Percentiles rank a stretch among this genome's conserved stretches.
These are phyloP conservation scores for Pipistrellus pipistrellus DNA, from an alignment of 2,797 vertebrate species.

Conservation along the genomic window DNA sequence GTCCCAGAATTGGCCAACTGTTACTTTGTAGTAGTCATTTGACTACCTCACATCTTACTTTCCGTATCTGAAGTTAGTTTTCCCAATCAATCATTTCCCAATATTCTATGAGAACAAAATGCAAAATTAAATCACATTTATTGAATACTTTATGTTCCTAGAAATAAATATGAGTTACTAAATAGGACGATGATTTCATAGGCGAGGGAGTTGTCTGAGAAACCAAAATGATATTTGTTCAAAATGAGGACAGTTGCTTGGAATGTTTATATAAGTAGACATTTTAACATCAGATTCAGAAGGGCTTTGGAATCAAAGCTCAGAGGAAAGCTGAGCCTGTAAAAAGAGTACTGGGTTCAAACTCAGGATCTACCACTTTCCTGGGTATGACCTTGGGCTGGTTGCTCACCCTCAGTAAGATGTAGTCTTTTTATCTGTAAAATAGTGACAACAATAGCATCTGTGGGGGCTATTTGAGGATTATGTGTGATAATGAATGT, in stretches of 20 bases:
- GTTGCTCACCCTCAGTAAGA: slow-evolving; percentile 17
- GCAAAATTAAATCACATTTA: slow-evolving; percentile 19
- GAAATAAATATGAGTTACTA: slow-evolving; percentile 34
- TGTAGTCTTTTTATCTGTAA: neutral
- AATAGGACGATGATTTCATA: neutral
- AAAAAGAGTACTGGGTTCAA: neutral
- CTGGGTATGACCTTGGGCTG: neutral
- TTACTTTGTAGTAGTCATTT: neutral
- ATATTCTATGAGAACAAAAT: neutral
- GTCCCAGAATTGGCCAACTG: neutral
- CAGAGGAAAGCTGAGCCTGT: too few species aligned
- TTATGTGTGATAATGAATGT: neutral
- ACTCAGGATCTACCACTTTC: neutral
- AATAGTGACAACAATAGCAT: neutral
- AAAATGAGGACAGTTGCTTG: slow-evolving; percentile 7
- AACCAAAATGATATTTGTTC: neutral
- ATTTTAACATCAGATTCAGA: neutral
- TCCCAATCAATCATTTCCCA: neutral
- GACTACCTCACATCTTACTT: neutral
- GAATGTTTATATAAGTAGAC: slow-evolving; percentile 1
- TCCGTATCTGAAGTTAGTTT: neutral
- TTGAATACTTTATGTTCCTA: neutral
- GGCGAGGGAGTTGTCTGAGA: neutral
- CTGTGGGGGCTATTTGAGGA: neutral
- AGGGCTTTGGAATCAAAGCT: neutral